Percentiles rank a stretch among this genome's conserved stretches.
Evolutionary conservation across 2,888 invertebrate species (phyloP).

Genomic region (Carabus problematicus): DNA sequence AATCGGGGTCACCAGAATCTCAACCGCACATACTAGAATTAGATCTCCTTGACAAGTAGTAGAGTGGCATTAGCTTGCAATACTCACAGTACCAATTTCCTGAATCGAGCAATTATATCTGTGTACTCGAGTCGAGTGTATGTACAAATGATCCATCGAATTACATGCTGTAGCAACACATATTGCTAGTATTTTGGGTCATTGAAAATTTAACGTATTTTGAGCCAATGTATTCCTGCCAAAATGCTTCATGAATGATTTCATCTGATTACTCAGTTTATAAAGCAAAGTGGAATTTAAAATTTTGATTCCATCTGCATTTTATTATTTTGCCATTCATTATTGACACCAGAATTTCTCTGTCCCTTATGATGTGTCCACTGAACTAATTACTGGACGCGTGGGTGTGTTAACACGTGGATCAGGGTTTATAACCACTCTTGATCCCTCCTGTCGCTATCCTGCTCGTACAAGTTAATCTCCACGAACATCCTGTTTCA

Average conservation of each 20-base stretch:
- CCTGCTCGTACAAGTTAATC: neutral
- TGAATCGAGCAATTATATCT: too few relatives aligned
- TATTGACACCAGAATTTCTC: slow-evolving; percentile 2
- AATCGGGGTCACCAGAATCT: slow-evolving; percentile 32
- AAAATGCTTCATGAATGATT: too few relatives aligned
- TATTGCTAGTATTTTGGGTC: too few relatives aligned
- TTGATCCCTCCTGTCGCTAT: slow-evolving; percentile 5
- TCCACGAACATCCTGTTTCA: slow-evolving; percentile 1
- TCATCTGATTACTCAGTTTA: neutral
- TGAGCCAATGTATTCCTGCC: too few relatives aligned
- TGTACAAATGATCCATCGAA: too few relatives aligned
- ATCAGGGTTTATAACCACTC: slow-evolving; percentile 31
- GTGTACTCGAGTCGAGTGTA: too few relatives aligned
- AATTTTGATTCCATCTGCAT: slow-evolving; percentile 7
- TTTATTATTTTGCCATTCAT: slow-evolving; percentile 21
- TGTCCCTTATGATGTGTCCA: slow-evolving; percentile 27
- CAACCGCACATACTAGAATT: neutral
- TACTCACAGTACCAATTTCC: too few relatives aligned
- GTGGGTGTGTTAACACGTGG: slow-evolving; percentile 37
- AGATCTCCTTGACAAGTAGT: too few relatives aligned
- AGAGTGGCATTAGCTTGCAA: too few relatives aligned
- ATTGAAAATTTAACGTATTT: too few relatives aligned
- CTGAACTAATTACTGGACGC: slow-evolving; percentile 32
- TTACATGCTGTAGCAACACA: too few relatives aligned
- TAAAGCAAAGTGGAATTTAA: neutral